A percentile compares a stretch with the other conserved stretches of the same genome.
These are phyloP conservation scores for Rhagologus leucostigma DNA, from an alignment of 2,113 vertebrate species.

Conservation along the genomic window DNA sequence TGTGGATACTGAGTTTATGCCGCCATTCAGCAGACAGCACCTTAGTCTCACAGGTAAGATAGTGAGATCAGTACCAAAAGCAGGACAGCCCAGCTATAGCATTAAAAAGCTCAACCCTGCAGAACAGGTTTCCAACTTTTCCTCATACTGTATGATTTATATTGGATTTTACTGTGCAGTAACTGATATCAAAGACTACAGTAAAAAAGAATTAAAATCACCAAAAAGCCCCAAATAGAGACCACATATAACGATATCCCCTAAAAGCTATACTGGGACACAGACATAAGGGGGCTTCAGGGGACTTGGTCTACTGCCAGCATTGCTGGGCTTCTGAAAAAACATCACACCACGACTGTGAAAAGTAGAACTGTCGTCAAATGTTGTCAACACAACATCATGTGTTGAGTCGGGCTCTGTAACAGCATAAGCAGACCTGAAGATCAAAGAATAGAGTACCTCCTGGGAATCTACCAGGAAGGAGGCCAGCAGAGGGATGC, in stretches of 20 bases:
- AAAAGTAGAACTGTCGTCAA: not conserved
- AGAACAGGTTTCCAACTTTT: not conserved
- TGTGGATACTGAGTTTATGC: not conserved
- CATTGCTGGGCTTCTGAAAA: not conserved
- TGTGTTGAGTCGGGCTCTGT: not conserved
- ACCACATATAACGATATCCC: not conserved
- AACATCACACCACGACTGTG: not conserved
- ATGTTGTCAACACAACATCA: not conserved
- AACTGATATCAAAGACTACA: accelerated
- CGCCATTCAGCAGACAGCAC: not conserved
- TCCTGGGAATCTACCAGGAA: not conserved
- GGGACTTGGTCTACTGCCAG: not conserved
- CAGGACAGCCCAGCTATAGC: not conserved
- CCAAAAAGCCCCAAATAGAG: not conserved
- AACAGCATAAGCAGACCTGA: not conserved
- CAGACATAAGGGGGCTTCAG: not conserved
- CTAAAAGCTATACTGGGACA: not conserved
- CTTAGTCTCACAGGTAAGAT: not conserved
- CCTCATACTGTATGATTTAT: not conserved
- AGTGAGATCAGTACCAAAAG: not conserved
- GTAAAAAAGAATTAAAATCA: not conserved
- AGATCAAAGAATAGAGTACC: not conserved
- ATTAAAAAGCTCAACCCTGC: not conserved
- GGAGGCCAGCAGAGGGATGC: not conserved
- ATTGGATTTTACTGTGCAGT: not conserved